Evolutionary conservation across 2,888 invertebrate species (phyloP).

Genomic region (Heliconius hortense): DNA sequence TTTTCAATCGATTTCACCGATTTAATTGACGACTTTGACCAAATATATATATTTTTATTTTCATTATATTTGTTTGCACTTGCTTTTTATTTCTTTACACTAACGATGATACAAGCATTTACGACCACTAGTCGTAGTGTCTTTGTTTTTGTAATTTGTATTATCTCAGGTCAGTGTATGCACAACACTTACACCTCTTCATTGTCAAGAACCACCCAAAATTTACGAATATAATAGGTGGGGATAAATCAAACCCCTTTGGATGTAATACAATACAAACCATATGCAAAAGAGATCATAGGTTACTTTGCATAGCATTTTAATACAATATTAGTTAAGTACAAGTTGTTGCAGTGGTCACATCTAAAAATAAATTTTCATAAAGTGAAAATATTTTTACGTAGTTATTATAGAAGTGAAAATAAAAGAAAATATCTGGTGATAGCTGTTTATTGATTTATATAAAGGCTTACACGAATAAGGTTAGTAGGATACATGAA

Average conservation of each 20-base stretch:
- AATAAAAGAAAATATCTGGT: slow-evolving; percentile 54
- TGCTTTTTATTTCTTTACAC: too few relatives aligned
- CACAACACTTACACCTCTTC: slow-evolving; percentile 32
- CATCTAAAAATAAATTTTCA: slow-evolving; percentile 46
- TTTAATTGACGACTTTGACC: too few relatives aligned
- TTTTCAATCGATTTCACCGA: too few relatives aligned
- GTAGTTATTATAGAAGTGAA: slow-evolving; percentile 19
- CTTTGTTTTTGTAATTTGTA: slow-evolving; percentile 13
- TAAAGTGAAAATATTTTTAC: background rate
- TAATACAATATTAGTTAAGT: slow-evolving; percentile 61
- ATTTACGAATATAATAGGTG: slow-evolving; percentile 51
- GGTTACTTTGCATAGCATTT: slow-evolving; percentile 52
- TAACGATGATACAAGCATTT: too few relatives aligned
- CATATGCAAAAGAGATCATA: slow-evolving; percentile 61
- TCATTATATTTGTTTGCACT: too few relatives aligned
- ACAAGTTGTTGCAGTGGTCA: slow-evolving; percentile 56
- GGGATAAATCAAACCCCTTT: slow-evolving; percentile 61
- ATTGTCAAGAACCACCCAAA: slow-evolving; percentile 36
- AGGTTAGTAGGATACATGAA: slow-evolving; percentile 33
- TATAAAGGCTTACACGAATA: slow-evolving; percentile 37
- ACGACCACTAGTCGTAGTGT: too few relatives aligned
- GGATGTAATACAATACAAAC: slow-evolving; percentile 57
- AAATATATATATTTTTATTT: too few relatives aligned
- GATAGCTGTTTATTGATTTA: slow-evolving; percentile 48
- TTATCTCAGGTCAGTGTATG: slow-evolving; percentile 27